A percentile compares a stretch with the other conserved stretches of the same genome.
phyloP scores from a whole-genome alignment of 2,888 invertebrate genomes.

The Ennomos erosarius region DNA sequence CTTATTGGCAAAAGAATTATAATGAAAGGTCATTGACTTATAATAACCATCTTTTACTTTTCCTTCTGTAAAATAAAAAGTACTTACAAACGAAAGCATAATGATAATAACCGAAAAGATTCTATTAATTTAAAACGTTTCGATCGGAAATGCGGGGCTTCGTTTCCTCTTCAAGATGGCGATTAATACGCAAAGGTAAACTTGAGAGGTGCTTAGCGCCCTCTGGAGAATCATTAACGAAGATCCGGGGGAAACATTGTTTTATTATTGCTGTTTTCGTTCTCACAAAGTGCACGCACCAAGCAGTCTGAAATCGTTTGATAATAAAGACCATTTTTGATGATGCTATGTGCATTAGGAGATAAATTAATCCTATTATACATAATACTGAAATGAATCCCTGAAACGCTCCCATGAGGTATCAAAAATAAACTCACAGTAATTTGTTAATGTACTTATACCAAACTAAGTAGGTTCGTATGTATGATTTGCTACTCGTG shows the following conservation, averaged over 20 bases:
- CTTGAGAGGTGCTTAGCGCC: slow-evolving; percentile 47
- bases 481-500: too few relatives aligned
- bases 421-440: too few relatives aligned
- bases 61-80: slow-evolving; percentile 3
- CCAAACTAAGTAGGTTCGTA: too few relatives aligned
- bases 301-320: too few relatives aligned
- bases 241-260: slow-evolving; percentile 52
- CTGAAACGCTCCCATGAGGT: too few relatives aligned
- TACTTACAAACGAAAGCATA: slow-evolving; percentile 33
- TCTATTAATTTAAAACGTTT: slow-evolving; percentile 52
- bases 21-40: too few relatives aligned
- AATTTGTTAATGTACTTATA: too few relatives aligned
- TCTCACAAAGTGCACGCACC: not conserved
- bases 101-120: slow-evolving; percentile 36
- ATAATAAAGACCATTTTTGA: too few relatives aligned
- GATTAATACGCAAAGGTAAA: slow-evolving; percentile 54
- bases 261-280: slow-evolving; percentile 43
- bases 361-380: too few relatives aligned
- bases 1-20: too few relatives aligned
- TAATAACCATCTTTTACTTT: not conserved
- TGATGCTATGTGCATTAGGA: too few relatives aligned
- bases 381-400: too few relatives aligned
- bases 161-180: slow-evolving; percentile 54
- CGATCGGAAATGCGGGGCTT: slow-evolving; percentile 52
- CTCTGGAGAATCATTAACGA: slow-evolving; percentile 53